phyloP scores from a whole-genome alignment of 53 echinoderm and acorn worm genomes.

The Patiria pectinifera region DNA sequence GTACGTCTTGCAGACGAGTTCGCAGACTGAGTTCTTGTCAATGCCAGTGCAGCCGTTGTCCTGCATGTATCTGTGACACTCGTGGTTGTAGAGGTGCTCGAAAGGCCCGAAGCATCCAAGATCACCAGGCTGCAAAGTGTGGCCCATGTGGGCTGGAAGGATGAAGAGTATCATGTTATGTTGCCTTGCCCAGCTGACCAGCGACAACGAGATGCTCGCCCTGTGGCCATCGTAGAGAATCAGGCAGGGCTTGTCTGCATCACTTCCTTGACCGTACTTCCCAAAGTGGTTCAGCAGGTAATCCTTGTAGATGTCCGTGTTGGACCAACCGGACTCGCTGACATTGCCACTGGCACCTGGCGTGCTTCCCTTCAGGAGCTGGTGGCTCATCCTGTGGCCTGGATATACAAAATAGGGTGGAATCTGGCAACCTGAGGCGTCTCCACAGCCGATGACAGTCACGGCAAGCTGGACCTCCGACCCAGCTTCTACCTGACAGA shows the following conservation, averaged over 20 bases:
- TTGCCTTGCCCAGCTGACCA: slow-evolving; percentile 15
- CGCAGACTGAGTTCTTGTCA: slow-evolving; percentile 12
- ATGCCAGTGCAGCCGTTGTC: slow-evolving; percentile 1
- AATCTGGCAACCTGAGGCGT: slow-evolving; percentile 32
- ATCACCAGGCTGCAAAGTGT: slow-evolving; percentile 30
- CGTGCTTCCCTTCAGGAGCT: neutral
- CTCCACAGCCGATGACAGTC: slow-evolving; percentile 10
- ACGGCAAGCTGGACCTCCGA: neutral
- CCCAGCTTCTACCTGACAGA: neutral
- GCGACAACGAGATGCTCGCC: neutral
- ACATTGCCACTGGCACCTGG: slow-evolving; percentile 11
- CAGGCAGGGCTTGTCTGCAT: neutral
- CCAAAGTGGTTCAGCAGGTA: slow-evolving; percentile 2
- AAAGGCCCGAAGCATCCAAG: slow-evolving; percentile 48
- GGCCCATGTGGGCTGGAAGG: slow-evolving; percentile 25
- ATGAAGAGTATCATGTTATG: slow-evolving; percentile 26
- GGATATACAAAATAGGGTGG: slow-evolving; percentile 47
- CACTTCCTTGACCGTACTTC: neutral
- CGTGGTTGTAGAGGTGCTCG: slow-evolving; percentile 35
- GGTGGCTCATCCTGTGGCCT: neutral
- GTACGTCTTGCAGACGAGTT: slow-evolving; percentile 32
- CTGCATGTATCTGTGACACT: slow-evolving; percentile 29
- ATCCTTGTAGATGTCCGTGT: neutral
- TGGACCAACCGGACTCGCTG: slow-evolving; percentile 13
- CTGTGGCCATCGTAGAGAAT: slow-evolving; percentile 14